These are phyloP conservation scores for Drosophila colorata DNA, from an alignment of 2,888 invertebrate genomes.

Conservation along the genomic window DNA sequence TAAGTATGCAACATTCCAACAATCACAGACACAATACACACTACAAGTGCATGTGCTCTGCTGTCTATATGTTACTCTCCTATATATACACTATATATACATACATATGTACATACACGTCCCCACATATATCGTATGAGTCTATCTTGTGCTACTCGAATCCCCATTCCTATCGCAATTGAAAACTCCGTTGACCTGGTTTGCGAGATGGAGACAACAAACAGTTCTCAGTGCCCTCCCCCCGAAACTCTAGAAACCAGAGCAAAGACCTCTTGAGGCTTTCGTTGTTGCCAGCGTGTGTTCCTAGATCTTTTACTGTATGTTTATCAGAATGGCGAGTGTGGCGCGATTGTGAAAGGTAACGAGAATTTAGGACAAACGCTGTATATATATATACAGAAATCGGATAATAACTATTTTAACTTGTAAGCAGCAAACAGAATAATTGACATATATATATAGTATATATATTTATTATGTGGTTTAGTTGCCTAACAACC, in stretches of 20 bases:
- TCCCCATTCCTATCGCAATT: constrained; percentile 26
- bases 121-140: constrained; percentile 7
- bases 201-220: constrained; percentile 24
- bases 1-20: constrained; percentile 22
- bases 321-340: constrained; percentile 40
- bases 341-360: constrained; percentile 47
- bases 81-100: constrained; percentile 6
- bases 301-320: constrained; percentile 18
- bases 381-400: constrained; percentile 37
- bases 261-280: constrained; percentile 44
- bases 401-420: constrained; percentile 12
- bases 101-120: background rate
- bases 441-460: constrained; percentile 12
- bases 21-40: constrained; percentile 20
- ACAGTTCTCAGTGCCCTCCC: background rate
- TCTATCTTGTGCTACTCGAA: no score
- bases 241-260: constrained; percentile 26
- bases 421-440: constrained; percentile 29
- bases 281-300: constrained; percentile 62
- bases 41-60: constrained; percentile 62
- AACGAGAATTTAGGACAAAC: constrained; percentile 37
- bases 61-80: constrained; percentile 41
- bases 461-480: constrained; percentile 10
- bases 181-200: constrained; percentile 32
- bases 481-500: constrained; percentile 47